phyloP scores from a whole-genome alignment of 1,140 invertebrate genomes.

The Drosophila setifemur region DNA sequence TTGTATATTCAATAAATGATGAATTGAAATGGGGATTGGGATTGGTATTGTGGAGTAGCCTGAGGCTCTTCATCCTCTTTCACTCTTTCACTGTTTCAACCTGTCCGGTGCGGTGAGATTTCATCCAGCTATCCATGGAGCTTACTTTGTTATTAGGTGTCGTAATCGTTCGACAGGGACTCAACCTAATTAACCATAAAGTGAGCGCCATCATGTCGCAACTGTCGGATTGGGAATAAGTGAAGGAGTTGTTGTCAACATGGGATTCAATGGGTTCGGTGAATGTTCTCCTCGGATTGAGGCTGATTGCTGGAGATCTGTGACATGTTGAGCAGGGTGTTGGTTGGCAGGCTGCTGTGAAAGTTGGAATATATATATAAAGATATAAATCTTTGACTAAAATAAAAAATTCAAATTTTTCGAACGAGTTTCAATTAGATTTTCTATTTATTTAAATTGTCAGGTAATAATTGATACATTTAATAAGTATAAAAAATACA shows the following conservation, averaged over 20 bases:
- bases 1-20: conserved; percentile 20
- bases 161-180: conserved; percentile 73
- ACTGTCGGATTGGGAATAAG: conserved; percentile 62
- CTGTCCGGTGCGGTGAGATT: too few relatives aligned
- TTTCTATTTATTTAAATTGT: too few relatives aligned
- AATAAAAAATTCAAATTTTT: too few relatives aligned
- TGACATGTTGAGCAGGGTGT: background rate
- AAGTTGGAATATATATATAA: too few relatives aligned
- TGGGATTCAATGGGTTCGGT: conserved; percentile 1
- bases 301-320: background rate
- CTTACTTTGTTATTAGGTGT: conserved; percentile 62
- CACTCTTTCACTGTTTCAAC: too few relatives aligned
- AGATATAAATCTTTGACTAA: too few relatives aligned
- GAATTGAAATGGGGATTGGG: conserved; percentile 29
- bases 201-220: conserved; percentile 74
- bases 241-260: conserved; percentile 20
- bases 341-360: background rate
- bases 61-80: conserved; percentile 5
- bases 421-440: too few relatives aligned
- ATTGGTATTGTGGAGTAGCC: background rate
- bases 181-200: conserved; percentile 75
- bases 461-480: too few relatives aligned
- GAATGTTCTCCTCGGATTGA: conserved; percentile 23
- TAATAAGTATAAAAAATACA: too few relatives aligned
- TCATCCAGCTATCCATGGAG: conserved; percentile 26